phyloP scores from a whole-genome alignment of 2,888 invertebrate genomes.

The Sphaerophoria rueppellii region DNA sequence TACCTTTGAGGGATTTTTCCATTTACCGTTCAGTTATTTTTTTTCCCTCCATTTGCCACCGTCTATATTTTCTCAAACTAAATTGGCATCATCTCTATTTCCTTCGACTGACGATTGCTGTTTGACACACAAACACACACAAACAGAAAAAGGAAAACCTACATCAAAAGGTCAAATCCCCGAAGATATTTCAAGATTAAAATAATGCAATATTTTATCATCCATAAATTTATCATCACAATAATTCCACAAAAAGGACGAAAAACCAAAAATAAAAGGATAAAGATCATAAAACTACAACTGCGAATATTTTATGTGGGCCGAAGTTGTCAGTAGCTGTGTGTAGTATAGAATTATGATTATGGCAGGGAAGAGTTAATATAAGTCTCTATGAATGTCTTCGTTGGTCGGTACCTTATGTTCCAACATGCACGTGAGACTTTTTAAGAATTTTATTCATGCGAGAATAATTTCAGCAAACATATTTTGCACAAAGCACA shows the following conservation, averaged over 20 bases:
- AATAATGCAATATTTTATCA: conserved; percentile 49
- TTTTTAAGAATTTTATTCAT: conserved; percentile 50
- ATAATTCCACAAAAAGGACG: neutral
- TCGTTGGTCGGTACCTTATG: neutral
- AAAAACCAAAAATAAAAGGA: conserved; percentile 24
- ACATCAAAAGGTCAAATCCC: conserved; percentile 50
- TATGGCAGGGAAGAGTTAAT: neutral
- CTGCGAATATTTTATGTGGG: too few relatives aligned
- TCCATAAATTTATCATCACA: conserved; percentile 50
- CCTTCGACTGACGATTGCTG: too few relatives aligned
- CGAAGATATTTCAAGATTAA: conserved; percentile 51
- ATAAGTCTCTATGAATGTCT: neutral
- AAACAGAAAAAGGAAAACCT: too few relatives aligned
- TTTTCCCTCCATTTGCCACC: too few relatives aligned
- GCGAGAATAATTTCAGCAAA: conserved; percentile 24
- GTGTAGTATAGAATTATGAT: neutral
- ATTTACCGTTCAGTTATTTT: too few relatives aligned
- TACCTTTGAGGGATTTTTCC: too few relatives aligned
- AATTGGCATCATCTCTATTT: too few relatives aligned
- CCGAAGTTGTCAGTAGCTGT: too few relatives aligned
- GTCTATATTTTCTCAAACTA: too few relatives aligned
- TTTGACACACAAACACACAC: too few relatives aligned
- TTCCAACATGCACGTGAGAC: conserved; percentile 24
- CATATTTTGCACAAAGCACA: neutral
- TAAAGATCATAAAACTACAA: conserved; percentile 7